phyloP scores from a whole-genome alignment of 2,888 invertebrate genomes.

The Dyspetes luteomarginatus region DNA sequence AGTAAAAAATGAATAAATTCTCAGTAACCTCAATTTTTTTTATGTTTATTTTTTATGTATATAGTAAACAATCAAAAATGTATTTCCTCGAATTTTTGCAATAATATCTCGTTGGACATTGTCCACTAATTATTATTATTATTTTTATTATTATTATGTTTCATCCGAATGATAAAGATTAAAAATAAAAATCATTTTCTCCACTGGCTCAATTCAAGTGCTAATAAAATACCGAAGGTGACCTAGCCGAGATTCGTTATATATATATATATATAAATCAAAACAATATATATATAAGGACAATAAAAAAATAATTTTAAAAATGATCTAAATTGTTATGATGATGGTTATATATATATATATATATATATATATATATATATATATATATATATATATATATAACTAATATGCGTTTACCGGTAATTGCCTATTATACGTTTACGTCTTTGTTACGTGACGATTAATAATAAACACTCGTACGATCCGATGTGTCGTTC shows the following conservation, averaged over 20 bases:
- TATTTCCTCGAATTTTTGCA: neutral
- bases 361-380: neutral
- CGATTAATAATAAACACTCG: constrained; percentile 30
- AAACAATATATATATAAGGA: no score
- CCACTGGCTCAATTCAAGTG: neutral
- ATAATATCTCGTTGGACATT: neutral
- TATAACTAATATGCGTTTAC: neutral
- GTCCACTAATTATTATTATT: neutral
- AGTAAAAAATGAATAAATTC: no score
- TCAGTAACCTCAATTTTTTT: neutral
- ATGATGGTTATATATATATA: neutral
- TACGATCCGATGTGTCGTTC: neutral
- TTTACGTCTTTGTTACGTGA: constrained; percentile 25
- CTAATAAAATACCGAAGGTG: constrained; percentile 18
- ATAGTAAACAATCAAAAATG: neutral
- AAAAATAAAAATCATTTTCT: neutral
- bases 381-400: neutral
- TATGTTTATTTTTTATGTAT: no score
- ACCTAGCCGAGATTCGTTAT: neutral
- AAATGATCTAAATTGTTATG: no score
- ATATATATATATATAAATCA: neutral
- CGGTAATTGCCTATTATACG: constrained; percentile 38
- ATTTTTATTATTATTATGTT: neutral
- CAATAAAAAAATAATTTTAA: no score
- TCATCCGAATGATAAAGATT: neutral